Base-by-base conservation (phyloP, 2,797 vertebrate species). In the Acrossocheilus wenchowensis region DNA sequence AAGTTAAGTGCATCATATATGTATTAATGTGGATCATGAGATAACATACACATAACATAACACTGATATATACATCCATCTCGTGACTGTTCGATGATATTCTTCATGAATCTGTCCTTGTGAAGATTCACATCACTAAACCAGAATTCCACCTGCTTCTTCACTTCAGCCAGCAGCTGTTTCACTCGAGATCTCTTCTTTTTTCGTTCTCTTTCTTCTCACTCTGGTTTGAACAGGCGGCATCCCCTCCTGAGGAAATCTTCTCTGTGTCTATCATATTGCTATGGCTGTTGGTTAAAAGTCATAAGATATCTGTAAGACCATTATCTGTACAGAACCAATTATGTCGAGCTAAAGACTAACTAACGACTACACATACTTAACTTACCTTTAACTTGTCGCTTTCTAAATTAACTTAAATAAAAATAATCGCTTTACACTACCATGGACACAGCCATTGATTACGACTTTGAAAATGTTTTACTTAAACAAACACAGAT, bases 61-160 rank as follows among this genome's bases (percentile, higher is more conserved):
- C 26, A 10, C 69, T 39, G 3, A 41, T 69, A 94, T 97, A 96
- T 94, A 99, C 98, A 99, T 41, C 98, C 98, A 91, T 98, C 97
- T 77, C 96, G 96, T 54, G 98, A 97, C 57, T 98, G 97, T 2
- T 97, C 96, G 36, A 99, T 96, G 87, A 98, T 94, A 21, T 97
- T 97, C 74, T 94, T 96, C 19, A 99, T 95, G 90, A 98, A 99
- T 86, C 94, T 95, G 89, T 99, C 98, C 91, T 99, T 99, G 93
- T 99, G 97, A 6, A 99, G 97, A 91, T 98, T 99, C 9, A 97
- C 97, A 26, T 99, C 98, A 0, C 98, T 97, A 83, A 99, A 99
- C 98, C 98, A 99, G 93, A 99, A 99, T 91, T 99, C 98, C 87
- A 99, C 97, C 90, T 99, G 98, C 82, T 97, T 99, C 14, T 96